Evolutionary conservation across 2,888 invertebrate species (phyloP).

Genomic region (Lasioglossum malachurum): DNA sequence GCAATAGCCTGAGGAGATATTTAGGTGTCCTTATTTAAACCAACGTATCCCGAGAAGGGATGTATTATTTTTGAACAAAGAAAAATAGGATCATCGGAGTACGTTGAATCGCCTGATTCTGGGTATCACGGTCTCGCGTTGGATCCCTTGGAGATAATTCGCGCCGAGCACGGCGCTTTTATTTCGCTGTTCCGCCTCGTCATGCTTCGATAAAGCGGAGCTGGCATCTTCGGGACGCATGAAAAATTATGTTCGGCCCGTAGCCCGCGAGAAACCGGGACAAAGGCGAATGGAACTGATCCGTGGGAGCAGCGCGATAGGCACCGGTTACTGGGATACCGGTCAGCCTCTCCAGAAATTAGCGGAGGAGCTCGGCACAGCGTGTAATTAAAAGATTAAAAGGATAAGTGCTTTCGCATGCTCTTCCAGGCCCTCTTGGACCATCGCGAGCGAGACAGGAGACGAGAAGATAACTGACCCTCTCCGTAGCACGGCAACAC

Average conservation of each 20-base stretch:
- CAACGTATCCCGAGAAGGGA: too few species aligned
- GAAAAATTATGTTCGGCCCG: constrained; percentile 15
- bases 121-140: background rate
- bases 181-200: background rate
- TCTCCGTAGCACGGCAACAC: constrained; percentile 9
- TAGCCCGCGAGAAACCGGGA: constrained; percentile 1
- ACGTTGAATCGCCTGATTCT: background rate
- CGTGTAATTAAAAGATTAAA: constrained; percentile 71
- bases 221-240: background rate
- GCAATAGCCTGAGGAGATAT: too few species aligned
- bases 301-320: background rate
- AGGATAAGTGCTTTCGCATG: constrained; percentile 60
- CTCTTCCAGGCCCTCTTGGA: constrained; percentile 44
- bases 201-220: background rate
- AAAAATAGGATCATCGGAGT: background rate
- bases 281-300: constrained; percentile 11
- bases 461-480: constrained; percentile 48
- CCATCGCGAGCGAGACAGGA: constrained; percentile 38
- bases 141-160: background rate
- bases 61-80: background rate
- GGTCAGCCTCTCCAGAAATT: constrained; percentile 47
- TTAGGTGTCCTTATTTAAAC: too few species aligned
- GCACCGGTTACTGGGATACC: background rate
- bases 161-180: background rate
- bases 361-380: constrained; percentile 30